Percentiles rank a stretch among this genome's conserved stretches.
phyloP scores from a whole-genome alignment of 2,888 invertebrate species.

The Drosophila pseudotalamancana region DNA sequence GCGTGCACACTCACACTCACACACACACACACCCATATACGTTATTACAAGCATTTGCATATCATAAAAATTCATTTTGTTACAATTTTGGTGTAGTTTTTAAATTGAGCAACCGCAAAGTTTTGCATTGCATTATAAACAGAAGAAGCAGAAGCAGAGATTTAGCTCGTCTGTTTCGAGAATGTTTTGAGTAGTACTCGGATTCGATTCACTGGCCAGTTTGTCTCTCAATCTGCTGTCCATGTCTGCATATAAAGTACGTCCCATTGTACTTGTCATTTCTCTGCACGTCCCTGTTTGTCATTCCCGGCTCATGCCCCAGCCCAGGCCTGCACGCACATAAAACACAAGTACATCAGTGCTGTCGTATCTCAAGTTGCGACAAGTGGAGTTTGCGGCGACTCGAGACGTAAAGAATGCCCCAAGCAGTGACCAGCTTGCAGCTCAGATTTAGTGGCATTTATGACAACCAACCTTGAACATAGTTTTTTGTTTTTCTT shows the following conservation, averaged over 20 bases:
- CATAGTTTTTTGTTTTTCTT: too few relatives aligned
- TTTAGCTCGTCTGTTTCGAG: conserved; percentile 25
- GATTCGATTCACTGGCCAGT: conserved; percentile 55
- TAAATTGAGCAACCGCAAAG: conserved; percentile 76
- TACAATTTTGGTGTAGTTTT: conserved; percentile 70
- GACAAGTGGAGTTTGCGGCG: conserved; percentile 56
- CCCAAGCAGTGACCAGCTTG: conserved; percentile 41
- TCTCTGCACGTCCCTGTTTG: conserved; percentile 68
- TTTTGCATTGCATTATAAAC: conserved; percentile 72
- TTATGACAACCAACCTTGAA: conserved; percentile 56
- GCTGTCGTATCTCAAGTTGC: conserved; percentile 46
- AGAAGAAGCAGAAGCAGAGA: conserved; percentile 46
- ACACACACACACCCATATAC: neutral
- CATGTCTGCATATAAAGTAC: conserved; percentile 77
- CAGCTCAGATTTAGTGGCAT: conserved; percentile 71
- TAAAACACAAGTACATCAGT: conserved; percentile 65
- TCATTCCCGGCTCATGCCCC: conserved; percentile 34
- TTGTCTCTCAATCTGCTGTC: conserved; percentile 63
- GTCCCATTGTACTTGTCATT: conserved; percentile 70
- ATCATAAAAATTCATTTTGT: conserved; percentile 78
- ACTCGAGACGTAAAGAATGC: conserved; percentile 37
- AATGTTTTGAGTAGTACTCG: conserved; percentile 40
- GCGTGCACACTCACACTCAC: conserved; percentile 21
- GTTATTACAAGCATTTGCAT: conserved; percentile 60
- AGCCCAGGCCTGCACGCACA: conserved; percentile 49